Conservation (phyloP, 2,888 invertebrate genomes). For the Eucera pruinosa region DNA sequence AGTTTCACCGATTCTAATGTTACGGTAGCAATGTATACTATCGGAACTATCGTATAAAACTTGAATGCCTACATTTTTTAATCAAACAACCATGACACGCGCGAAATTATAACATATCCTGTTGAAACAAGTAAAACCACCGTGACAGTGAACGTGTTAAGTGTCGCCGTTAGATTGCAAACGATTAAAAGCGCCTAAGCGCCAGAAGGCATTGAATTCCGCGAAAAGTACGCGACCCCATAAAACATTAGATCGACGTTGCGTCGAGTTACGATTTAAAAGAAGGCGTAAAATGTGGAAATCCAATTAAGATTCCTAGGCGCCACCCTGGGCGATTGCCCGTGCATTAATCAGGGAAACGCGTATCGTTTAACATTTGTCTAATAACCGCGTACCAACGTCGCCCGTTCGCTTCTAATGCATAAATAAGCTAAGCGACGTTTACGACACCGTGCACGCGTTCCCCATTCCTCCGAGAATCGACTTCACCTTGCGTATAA, state of each 20-base stretch:
- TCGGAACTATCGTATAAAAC: too few relatives aligned
- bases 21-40: too few relatives aligned
- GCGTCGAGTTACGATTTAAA: background rate
- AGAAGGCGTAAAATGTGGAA: slow-evolving; percentile 53
- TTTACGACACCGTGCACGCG: slow-evolving; percentile 40
- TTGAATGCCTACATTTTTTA: too few relatives aligned
- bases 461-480: slow-evolving; percentile 22
- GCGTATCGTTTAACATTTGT: slow-evolving; percentile 54
- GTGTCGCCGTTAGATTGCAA: too few relatives aligned
- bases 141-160: too few relatives aligned
- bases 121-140: too few relatives aligned
- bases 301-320: slow-evolving; percentile 70
- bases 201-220: background rate
- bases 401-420: slow-evolving; percentile 42
- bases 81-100: too few relatives aligned
- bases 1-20: too few relatives aligned
- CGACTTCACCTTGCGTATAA: slow-evolving; percentile 15
- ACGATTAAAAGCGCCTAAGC: too few relatives aligned
- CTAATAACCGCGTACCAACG: slow-evolving; percentile 44
- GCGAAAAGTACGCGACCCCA: background rate
- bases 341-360: slow-evolving; percentile 51
- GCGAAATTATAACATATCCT: too few relatives aligned
- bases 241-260: slow-evolving; percentile 10
- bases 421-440: slow-evolving; percentile 36
- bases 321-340: slow-evolving; percentile 51